Evolutionary conservation across 2,888 invertebrate genomes (phyloP).

Genomic region (Norana najaformis): DNA sequence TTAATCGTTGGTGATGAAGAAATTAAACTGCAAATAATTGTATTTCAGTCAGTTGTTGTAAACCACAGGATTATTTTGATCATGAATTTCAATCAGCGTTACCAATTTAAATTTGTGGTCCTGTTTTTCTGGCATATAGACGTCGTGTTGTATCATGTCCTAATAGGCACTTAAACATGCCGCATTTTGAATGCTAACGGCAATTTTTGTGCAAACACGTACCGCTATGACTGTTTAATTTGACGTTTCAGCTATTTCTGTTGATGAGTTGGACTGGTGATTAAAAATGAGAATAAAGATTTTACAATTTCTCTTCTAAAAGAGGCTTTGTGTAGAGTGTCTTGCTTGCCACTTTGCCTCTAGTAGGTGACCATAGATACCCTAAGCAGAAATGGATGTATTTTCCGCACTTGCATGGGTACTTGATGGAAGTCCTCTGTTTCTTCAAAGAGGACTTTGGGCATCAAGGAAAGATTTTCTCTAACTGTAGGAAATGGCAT

Average conservation of each 20-base stretch:
- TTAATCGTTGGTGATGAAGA: background rate
- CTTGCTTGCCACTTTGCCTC: too few relatives aligned
- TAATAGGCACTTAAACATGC: background rate
- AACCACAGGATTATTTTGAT: background rate
- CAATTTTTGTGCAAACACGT: background rate
- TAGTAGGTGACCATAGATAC: too few relatives aligned
- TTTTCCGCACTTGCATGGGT: too few relatives aligned
- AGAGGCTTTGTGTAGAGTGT: background rate
- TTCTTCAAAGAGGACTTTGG: too few relatives aligned
- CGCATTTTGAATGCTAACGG: background rate
- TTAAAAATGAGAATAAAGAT: conserved; percentile 13
- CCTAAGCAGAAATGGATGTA: too few relatives aligned
- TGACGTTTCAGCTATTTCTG: background rate
- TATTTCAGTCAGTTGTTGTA: background rate
- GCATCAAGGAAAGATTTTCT: too few relatives aligned
- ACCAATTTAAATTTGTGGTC: background rate
- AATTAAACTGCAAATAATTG: background rate
- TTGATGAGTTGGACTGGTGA: background rate
- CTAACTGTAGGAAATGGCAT: too few relatives aligned
- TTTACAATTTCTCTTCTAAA: conserved; percentile 13
- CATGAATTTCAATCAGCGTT: background rate
- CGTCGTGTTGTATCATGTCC: background rate
- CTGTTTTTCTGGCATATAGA: background rate
- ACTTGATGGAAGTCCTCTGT: too few relatives aligned
- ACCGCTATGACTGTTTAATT: background rate